Evolutionary conservation across 2,113 vertebrate species (phyloP).

Genomic region (Willisornis vidua): DNA sequence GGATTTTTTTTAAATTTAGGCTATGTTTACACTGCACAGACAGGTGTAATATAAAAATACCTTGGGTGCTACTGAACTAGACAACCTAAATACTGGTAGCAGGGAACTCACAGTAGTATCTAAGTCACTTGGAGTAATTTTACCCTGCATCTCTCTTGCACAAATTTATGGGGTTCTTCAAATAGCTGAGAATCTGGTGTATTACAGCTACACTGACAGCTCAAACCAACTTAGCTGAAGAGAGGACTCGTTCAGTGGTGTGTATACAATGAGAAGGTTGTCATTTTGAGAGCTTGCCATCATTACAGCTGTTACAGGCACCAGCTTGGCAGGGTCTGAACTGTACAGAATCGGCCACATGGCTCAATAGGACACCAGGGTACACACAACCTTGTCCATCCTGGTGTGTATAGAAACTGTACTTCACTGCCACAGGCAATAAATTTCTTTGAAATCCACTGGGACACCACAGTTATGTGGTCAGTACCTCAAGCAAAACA

Average conservation of each 20-base stretch:
- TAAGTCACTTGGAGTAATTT: neutral
- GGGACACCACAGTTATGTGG: neutral
- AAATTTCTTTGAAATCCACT: neutral
- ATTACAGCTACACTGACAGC: neutral
- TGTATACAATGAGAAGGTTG: neutral
- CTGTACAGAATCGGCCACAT: fast-evolving
- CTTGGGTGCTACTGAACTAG: neutral
- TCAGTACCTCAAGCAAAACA: neutral
- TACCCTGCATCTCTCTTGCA: neutral
- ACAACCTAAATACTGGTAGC: neutral
- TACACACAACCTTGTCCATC: neutral
- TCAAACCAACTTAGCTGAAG: neutral
- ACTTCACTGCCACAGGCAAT: neutral
- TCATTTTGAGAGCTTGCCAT: neutral
- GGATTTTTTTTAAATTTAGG: neutral
- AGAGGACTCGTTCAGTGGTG: neutral
- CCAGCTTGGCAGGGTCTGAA: neutral
- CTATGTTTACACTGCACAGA: neutral
- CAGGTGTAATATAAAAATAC: neutral
- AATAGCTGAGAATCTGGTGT: neutral
- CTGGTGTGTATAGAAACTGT: neutral
- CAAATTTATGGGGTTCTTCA: neutral
- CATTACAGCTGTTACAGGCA: neutral
- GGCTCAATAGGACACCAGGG: neutral
- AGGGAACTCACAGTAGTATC: neutral